Percentiles rank a stretch among this genome's conserved stretches.
These are phyloP conservation scores for Sebastes cheni DNA, from an alignment of 2,797 vertebrate genomes.

Conservation along the genomic window DNA sequence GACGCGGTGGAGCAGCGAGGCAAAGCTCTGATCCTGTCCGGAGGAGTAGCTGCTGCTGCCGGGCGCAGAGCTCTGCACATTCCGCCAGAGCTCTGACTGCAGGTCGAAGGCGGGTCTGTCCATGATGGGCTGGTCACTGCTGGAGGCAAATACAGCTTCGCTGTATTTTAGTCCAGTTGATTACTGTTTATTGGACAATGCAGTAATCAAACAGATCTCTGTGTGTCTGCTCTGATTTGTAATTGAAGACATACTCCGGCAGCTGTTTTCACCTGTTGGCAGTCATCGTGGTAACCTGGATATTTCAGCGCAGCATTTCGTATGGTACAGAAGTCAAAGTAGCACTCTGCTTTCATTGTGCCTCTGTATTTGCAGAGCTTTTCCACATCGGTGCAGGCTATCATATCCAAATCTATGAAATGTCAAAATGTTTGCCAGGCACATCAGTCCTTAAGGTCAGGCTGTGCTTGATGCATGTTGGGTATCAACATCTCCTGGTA, in stretches of 20 bases:
- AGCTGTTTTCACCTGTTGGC: no score
- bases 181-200: background rate
- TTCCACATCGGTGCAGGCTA: background rate
- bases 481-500: background rate
- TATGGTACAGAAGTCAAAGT: no score
- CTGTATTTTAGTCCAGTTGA: no score
- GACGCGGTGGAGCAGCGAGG: no score
- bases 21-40: no score
- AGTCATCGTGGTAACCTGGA: no score
- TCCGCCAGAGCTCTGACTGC: no score
- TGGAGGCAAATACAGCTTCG: background rate
- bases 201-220: background rate
- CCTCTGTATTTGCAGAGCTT: background rate
- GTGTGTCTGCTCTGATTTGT: background rate
- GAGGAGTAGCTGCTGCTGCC: no score
- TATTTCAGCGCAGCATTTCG: no score
- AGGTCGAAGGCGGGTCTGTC: no score
- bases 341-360: background rate
- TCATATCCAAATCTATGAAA: background rate
- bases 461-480: background rate
- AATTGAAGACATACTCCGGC: background rate
- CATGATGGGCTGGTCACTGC: no score
- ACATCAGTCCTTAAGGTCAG: background rate
- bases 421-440: background rate
- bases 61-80: no score